Evolutionary conservation across 2,797 vertebrate genomes (phyloP).

Genomic region (Poeciliopsis infans): DNA sequence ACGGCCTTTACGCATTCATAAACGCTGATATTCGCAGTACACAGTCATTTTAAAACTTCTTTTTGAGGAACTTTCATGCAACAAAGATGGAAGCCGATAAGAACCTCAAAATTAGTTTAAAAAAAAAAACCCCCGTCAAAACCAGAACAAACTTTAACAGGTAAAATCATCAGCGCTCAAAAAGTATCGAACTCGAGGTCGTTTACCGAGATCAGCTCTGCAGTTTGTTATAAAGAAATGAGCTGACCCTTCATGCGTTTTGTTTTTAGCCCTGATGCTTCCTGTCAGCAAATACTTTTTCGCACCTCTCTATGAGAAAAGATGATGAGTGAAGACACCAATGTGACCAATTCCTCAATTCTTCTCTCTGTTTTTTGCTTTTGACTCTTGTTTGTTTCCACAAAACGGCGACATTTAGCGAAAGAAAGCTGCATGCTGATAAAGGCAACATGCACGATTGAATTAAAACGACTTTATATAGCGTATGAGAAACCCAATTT

Average conservation of each 20-base stretch:
- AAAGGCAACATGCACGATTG: background rate
- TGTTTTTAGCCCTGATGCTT: slow-evolving; percentile 12
- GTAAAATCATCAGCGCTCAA: background rate
- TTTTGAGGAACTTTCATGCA: background rate
- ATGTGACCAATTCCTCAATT: slow-evolving; percentile 41
- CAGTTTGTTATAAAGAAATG: background rate
- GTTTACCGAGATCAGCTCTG: background rate
- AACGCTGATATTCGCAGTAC: background rate
- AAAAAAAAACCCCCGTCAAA: background rate
- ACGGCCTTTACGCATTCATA: background rate
- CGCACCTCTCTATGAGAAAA: slow-evolving; percentile 13
- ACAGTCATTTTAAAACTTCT: background rate
- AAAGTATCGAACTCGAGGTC: background rate
- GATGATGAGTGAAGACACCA: slow-evolving; percentile 5
- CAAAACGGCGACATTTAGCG: background rate
- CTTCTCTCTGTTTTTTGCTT: background rate
- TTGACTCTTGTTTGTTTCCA: background rate
- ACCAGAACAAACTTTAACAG: background rate
- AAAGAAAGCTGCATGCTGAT: background rate
- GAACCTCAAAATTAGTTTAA: background rate
- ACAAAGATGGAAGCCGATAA: background rate
- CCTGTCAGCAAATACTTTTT: slow-evolving; percentile 16
- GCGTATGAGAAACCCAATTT: background rate
- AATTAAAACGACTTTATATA: background rate
- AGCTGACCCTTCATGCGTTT: background rate